A percentile compares a stretch with the other conserved stretches of the same genome.
phyloP scores from a whole-genome alignment of 2,888 invertebrate genomes.

The Tolmerus cingulatus region DNA sequence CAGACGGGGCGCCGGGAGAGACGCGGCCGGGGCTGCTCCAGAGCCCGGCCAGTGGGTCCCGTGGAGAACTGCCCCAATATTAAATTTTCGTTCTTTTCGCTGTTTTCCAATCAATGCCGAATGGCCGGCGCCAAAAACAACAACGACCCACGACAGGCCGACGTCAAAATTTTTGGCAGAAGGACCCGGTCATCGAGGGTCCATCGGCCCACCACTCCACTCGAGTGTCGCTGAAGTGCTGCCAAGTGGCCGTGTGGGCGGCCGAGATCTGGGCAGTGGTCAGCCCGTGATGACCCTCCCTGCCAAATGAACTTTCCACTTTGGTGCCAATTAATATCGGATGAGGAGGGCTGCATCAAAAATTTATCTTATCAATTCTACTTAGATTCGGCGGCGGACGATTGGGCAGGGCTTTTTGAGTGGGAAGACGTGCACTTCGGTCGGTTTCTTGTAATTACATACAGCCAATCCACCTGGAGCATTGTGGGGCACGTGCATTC shows the following conservation, averaged over 20 bases:
- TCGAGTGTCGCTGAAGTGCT: slow-evolving; percentile 3
- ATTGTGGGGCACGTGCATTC: neutral
- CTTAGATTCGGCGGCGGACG: neutral
- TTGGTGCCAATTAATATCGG: slow-evolving; percentile 18
- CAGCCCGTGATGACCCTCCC: neutral
- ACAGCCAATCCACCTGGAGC: neutral
- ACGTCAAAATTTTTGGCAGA: slow-evolving; percentile 27
- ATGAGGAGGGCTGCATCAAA: neutral
- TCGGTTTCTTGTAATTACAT: neutral
- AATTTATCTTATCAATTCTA: slow-evolving; percentile 8
- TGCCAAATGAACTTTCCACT: slow-evolving; percentile 6
- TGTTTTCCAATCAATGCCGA: slow-evolving; percentile 37
- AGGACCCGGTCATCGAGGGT: neutral
- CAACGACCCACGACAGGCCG: neutral
- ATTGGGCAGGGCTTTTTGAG: neutral
- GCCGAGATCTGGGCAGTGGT: neutral
- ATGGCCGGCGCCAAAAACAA: slow-evolving; percentile 4
- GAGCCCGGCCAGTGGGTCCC: neutral
- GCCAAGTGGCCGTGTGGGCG: slow-evolving; percentile 1
- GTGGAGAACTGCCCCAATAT: neutral
- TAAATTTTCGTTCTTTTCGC: slow-evolving; percentile 38
- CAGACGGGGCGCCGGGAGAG: neutral
- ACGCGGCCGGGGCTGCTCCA: neutral
- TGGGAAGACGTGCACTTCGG: neutral
- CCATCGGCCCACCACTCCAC: neutral